Evolutionary conservation across 2,797 vertebrate genomes (phyloP), one percentile per base, ranked within the genome.

Genomic region (Darevskia nairensis): DNA sequence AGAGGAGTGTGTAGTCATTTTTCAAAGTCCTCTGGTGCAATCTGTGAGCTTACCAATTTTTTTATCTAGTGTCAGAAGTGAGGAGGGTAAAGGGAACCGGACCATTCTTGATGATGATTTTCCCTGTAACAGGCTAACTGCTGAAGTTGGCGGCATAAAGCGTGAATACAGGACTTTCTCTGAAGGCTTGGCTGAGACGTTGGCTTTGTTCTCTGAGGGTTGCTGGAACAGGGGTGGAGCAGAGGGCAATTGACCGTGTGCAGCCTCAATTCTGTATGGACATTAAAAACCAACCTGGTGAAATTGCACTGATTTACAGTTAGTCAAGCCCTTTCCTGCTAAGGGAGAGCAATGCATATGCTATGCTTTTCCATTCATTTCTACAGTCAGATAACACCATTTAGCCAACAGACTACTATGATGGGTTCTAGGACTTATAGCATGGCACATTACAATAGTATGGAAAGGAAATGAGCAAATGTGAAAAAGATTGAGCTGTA

Each of bases 21-120:
- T 50, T 35, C 3, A 44, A 50, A 55, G 8, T 7, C 3, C 15
- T 23, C 29, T 32, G 5, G 2, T 19, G 4, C 3, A 9, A 44
- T 35, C 44, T 68, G 25, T 32, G 64, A 50, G 41, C 89, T 92
- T 92, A 94, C 89, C 90, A 77, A 10, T 13, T 55, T 19, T 23
- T 84, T 35, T 87, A 1, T 71, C 86, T 77, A 17, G 32, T 0
- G 0, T 83, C 84, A 78, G 19, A 23, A 50, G 80, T 55, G 74
- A 55, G 69, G 84, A 8, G 69, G 84, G 6, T 68, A 29, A 72
- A 76, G 87, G 61, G 29, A 90, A 81, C 74, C 0, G 19, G 74
- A 64, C 66, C 17, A 83, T 66, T 64, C 3, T 82, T 19, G 41
- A 6, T 1, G 55, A 21, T 4, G 86, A 32, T 78, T 68, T 84